Conservation (phyloP, 2,113 vertebrate genomes). For the Mandrillus leucophaeus region DNA sequence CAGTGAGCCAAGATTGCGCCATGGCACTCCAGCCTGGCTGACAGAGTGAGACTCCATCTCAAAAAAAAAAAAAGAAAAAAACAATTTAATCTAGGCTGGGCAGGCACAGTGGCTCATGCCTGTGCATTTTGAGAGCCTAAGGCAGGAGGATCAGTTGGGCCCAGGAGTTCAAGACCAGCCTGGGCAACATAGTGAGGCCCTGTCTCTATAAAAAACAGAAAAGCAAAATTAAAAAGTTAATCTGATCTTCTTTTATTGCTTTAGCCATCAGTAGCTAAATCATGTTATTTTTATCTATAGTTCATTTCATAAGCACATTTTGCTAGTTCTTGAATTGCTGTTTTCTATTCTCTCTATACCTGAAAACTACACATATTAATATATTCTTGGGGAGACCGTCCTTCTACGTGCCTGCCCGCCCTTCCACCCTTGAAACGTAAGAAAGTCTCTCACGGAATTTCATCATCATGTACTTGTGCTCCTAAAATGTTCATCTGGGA, state of each 20-base stretch:
- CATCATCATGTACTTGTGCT: neutral
- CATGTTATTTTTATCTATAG: neutral
- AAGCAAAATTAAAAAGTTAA: neutral
- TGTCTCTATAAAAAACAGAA: too few relatives aligned
- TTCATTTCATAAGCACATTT: neutral
- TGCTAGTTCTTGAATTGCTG: neutral
- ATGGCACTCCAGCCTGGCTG: too few relatives aligned
- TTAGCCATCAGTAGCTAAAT: neutral
- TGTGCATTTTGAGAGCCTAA: too few relatives aligned
- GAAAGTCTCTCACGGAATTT: neutral
- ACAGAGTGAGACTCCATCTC: too few relatives aligned
- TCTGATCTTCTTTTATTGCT: neutral
- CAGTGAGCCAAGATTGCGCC: too few relatives aligned
- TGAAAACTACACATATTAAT: neutral
- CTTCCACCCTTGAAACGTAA: neutral
- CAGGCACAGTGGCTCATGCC: too few relatives aligned
- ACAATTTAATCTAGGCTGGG: neutral
- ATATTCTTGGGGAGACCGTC: rapidly evolving
- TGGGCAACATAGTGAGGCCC: too few relatives aligned
- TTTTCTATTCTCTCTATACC: neutral
- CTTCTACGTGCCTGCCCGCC: neutral
- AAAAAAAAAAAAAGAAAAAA: neutral
- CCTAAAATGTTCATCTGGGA: neutral
- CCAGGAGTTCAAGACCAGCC: too few relatives aligned
- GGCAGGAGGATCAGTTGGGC: too few relatives aligned